phyloP scores from a whole-genome alignment of 2,797 vertebrate species.

The Cyclopterus lumpus region DNA sequence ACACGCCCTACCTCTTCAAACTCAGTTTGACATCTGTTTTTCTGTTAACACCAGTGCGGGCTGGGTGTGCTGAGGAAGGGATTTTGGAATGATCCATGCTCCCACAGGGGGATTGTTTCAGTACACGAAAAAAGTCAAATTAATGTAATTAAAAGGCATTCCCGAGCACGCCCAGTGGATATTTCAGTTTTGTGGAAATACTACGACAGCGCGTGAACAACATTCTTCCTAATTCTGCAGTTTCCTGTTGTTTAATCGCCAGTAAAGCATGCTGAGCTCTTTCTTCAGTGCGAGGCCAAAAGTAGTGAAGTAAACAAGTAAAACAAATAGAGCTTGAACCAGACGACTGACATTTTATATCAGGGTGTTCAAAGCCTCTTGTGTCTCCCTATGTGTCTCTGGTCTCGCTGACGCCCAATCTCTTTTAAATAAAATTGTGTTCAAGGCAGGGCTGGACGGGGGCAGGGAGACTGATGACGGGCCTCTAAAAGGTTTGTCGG shows the following conservation, averaged over 20 bases:
- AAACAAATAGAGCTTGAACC: conserved; percentile 66
- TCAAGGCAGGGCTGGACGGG: conserved; percentile 44
- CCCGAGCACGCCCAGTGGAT: conserved; percentile 56
- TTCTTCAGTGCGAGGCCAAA: conserved; percentile 21
- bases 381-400: conserved; percentile 11
- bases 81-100: conserved; percentile 61
- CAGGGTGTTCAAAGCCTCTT: conserved; percentile 44
- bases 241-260: conserved; percentile 64
- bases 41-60: conserved; percentile 55
- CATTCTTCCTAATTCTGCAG: conserved; percentile 43
- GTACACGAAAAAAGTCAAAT: conserved; percentile 59
- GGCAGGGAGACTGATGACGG: conserved; percentile 67
- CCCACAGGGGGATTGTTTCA: conserved; percentile 61
- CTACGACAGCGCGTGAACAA: conserved; percentile 51
- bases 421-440: conserved; percentile 66
- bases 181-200: conserved; percentile 55
- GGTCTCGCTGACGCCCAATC: conserved; percentile 28
- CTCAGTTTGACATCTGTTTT: conserved; percentile 73
- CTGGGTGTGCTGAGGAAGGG: conserved; percentile 53
- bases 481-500: conserved; percentile 60
- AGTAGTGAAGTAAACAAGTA: conserved; percentile 30
- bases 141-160: conserved; percentile 68
- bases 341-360: conserved; percentile 64
- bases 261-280: conserved; percentile 36
- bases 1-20: conserved; percentile 54